These are phyloP conservation scores for Xyrichtys novacula DNA, from an alignment of 2,797 vertebrate genomes.

Conservation along the genomic window DNA sequence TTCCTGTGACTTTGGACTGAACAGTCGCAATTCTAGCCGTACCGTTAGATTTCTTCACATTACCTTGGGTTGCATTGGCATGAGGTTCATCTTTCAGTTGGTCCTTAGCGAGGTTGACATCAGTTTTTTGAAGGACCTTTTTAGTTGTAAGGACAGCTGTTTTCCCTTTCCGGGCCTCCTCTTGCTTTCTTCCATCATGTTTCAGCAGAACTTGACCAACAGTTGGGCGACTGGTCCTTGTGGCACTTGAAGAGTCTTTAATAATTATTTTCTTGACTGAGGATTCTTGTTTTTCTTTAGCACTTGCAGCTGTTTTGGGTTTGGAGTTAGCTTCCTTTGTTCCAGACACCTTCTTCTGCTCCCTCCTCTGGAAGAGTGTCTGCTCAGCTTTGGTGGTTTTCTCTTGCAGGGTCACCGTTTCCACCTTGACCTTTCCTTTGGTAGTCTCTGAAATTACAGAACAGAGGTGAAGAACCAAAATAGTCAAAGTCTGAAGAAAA, in stretches of 20 bases:
- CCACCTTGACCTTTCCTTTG: constrained; percentile 66
- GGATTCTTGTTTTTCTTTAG: constrained; percentile 58
- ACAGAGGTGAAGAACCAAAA: constrained; percentile 15
- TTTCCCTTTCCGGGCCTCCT: constrained; percentile 72
- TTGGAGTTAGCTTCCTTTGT: constrained; percentile 59
- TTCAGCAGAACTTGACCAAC: constrained; percentile 64
- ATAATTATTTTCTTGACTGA: constrained; percentile 53
- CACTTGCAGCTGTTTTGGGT: constrained; percentile 46
- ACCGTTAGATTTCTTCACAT: constrained; percentile 61
- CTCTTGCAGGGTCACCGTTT: constrained; percentile 55
- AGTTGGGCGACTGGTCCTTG: constrained; percentile 56
- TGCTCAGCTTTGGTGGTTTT: constrained; percentile 63
- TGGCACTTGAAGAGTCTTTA: constrained; percentile 48
- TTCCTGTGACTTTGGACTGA: constrained; percentile 47
- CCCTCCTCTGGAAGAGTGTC: constrained; percentile 65
- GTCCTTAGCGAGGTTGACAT: constrained; percentile 59
- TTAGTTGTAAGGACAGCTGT: constrained; percentile 47
- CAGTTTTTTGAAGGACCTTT: constrained; percentile 46
- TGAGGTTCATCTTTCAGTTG: constrained; percentile 78
- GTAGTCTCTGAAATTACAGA: constrained; percentile 62
- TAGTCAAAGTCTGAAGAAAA: constrained; percentile 12
- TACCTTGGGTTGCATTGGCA: constrained; percentile 67
- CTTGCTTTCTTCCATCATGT: constrained; percentile 61
- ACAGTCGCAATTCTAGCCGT: constrained; percentile 60
- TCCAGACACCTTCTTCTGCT: constrained; percentile 55